Evolutionary conservation across 2,797 vertebrate species (phyloP), one percentile per base, ranked within the genome.

Genomic region (Coendou prehensilis): DNA sequence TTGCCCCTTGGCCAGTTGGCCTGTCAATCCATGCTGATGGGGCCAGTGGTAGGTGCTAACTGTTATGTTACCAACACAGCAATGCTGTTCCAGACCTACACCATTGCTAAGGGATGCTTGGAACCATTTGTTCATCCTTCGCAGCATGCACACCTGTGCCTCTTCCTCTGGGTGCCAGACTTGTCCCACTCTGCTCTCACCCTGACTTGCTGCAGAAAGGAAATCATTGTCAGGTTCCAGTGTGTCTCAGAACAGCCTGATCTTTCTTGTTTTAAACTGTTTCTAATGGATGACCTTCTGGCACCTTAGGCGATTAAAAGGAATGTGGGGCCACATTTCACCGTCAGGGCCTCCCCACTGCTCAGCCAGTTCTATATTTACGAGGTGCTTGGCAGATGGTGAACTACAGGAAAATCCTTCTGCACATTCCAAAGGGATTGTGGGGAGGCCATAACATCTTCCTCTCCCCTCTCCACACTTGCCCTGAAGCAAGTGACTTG

Each of bases 81-180:
- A 67, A 28, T 9, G 41, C 56, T 23, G 8, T 64, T 63, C 63
- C 64, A 84, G n/a, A 37, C 41, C 75, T 15, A 47, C 41, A 11
- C 22, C 52, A 10, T 6, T 28, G 76, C 76, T 28, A 11, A 22
- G 7, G 17, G 54, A 7, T 37, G 6, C 73, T 45, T 5, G 61
- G 28, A 33, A 3, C 41, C 8, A 41, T 7, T 0, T 3, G 0
- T 23, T 5, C 1, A 4, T 4, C 61, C n/a, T 7, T n/a, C 45
- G 26, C 37, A 26, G n/a, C 17, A 9, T 0, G 13, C 17, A 41
- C 8, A 2, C 14, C 0, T 6, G 9, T 18, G 15, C 61, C 56
- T 79, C 61, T 47, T 33, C 61, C 56, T 79, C 28, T 17, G 2
- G 52, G 37, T 0, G 26, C 28, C 86, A 54, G 59, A 30, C 69